Evolutionary conservation across 2,797 vertebrate species (phyloP).

Genomic region (Acipenser transmontanus): DNA sequence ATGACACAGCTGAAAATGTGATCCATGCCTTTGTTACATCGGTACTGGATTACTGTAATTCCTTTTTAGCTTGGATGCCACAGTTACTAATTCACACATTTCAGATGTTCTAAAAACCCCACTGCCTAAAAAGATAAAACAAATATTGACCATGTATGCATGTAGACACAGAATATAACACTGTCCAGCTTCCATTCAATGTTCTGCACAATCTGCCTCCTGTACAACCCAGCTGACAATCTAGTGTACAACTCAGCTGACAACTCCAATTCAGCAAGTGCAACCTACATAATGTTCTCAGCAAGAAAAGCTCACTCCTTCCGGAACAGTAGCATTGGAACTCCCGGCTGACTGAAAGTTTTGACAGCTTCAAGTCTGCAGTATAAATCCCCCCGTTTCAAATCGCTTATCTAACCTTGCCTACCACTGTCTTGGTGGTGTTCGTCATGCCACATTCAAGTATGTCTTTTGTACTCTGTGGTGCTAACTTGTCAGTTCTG

Average conservation of each 20-base stretch:
- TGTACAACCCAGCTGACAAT: no score
- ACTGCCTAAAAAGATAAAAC: neutral
- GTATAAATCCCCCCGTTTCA: conserved; percentile 68
- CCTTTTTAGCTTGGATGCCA: neutral
- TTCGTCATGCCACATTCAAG: conserved; percentile 53
- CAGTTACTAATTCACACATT: conserved; percentile 12
- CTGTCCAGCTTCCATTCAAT: no score
- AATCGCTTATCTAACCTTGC: conserved; percentile 61
- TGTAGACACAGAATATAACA: no score
- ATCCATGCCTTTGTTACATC: neutral
- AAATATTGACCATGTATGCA: no score
- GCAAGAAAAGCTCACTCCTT: no score
- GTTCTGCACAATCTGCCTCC: no score
- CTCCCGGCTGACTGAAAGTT: conserved; percentile 20
- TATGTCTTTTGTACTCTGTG: conserved; percentile 27
- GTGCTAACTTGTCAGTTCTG: neutral
- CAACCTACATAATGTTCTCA: no score
- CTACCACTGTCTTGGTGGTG: conserved; percentile 41
- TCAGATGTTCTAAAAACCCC: conserved; percentile 14
- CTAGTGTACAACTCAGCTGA: no score
- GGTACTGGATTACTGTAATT: neutral
- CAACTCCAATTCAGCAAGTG: no score
- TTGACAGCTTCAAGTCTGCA: conserved; percentile 58
- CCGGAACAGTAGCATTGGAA: no score
- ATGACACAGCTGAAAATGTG: neutral